Base-by-base conservation (phyloP, 2,888 invertebrate genomes). In the Dryocosmus kuriphilus region DNA sequence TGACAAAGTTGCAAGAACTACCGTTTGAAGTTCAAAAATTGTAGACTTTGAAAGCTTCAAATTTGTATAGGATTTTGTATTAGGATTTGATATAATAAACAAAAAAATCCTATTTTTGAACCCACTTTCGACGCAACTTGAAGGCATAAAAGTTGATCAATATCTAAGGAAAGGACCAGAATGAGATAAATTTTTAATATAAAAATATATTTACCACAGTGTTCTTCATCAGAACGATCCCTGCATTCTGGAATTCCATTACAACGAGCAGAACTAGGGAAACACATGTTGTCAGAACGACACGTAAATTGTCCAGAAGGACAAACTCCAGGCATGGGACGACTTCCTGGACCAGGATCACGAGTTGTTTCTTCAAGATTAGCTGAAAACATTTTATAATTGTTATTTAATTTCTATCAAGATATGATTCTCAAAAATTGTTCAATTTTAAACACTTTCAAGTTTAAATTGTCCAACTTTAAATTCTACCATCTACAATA, bases 161-260 rank as follows among this genome's bases (percentile, higher is more conserved):
- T 55, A 16, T 57, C 57, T 24, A 14, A 22, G 14, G 24, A 22
- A 57, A 27, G 57, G 19, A 51, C 51, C 24, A 27, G 16, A 5
- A 14, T 5, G 16, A 57, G 11, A 67, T 41, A 2, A 8, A 27
- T n/a, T 65, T 38, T 38, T 63, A 6, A 16, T 24, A 32, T 22
- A 74, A 19, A 60, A 30, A 41, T 65, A 55, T 51, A 7, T 38
- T 85, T 84, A 90, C 90, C 87, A 77, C 94, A 95, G 80, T 92
- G 89, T 55, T 88, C 85, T 90, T 95, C 95, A 87, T 95, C 95
- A 11, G 93, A 93, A 73, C 92, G 90, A 89, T 94, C 94, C 30
- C 86, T 86, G 89, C 95, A 95, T 87, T 95, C 94, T 60, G 87
- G 87, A 65, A 90, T 87, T 55, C 93, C 92, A 87, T 94, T 92